A percentile compares a stretch with the other conserved stretches of the same genome.
phyloP scores from a whole-genome alignment of 2,888 invertebrate species.

The Vandiemenella viatica region DNA sequence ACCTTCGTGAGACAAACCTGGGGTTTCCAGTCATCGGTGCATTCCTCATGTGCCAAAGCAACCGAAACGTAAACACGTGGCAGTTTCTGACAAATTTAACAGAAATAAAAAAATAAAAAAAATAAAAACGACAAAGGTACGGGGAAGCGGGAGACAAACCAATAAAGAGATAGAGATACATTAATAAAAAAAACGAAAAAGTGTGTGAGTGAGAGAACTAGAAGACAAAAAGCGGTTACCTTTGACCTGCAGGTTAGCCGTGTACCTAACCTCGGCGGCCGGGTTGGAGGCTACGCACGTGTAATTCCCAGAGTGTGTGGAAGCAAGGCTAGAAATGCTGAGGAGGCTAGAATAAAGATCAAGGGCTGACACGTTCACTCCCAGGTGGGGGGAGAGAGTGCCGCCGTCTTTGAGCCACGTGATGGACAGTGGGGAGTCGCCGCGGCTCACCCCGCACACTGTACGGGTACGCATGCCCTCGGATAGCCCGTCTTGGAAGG shows the following conservation, averaged over 20 bases:
- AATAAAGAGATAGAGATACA: conserved; percentile 9
- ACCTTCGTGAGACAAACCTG: conserved; percentile 16
- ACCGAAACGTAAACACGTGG: conserved; percentile 25
- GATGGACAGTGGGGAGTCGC: conserved; percentile 65
- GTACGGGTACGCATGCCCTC: conserved; percentile 69
- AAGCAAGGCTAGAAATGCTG: conserved; percentile 60
- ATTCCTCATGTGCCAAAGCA: conserved; percentile 41
- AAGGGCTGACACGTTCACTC: conserved; percentile 53
- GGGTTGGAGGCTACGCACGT: conserved; percentile 65
- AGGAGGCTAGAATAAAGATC: conserved; percentile 63
- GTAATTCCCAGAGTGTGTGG: conserved; percentile 60
- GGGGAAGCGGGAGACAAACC: conserved; percentile 7
- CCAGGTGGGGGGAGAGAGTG: conserved; percentile 46
- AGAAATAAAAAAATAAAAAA: conserved; percentile 8
- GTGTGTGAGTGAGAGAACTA: too few species aligned
- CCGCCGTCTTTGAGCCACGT: conserved; percentile 71
- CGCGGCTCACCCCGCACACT: conserved; percentile 64
- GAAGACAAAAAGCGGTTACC: conserved; percentile 40
- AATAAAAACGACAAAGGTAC: conserved; percentile 9
- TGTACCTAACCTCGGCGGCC: conserved; percentile 63
- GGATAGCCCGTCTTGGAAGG: conserved; percentile 66
- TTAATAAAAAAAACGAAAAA: conserved; percentile 1
- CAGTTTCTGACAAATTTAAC: not conserved
- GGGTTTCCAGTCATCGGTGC: conserved; percentile 15
- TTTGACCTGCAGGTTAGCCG: conserved; percentile 66